These are phyloP conservation scores for Aptenodytes patagonicus DNA, from an alignment of 2,113 vertebrate species.

Conservation along the genomic window DNA sequence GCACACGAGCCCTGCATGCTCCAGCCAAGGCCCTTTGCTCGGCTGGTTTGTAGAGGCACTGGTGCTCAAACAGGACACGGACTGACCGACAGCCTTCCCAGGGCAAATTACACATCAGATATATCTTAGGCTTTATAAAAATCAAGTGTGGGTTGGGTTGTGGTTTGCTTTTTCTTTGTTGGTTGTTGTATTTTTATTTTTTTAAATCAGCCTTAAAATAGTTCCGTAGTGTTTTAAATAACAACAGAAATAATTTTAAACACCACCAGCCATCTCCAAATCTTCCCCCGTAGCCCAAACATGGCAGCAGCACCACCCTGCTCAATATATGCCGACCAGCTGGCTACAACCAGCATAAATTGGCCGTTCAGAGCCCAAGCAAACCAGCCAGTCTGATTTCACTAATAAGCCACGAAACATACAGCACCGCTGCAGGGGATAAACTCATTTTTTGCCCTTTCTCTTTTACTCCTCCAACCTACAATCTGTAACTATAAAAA, in stretches of 20 bases:
- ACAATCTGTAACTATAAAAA: background rate
- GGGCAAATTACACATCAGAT: background rate
- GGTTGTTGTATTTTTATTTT: background rate
- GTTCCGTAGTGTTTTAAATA: background rate
- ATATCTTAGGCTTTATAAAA: background rate
- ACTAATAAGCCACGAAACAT: background rate
- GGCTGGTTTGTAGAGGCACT: background rate
- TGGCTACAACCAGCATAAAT: background rate
- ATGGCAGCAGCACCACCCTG: background rate
- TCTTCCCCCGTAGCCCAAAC: background rate
- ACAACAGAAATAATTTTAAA: background rate
- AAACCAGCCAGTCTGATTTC: background rate
- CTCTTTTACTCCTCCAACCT: background rate
- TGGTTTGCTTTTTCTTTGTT: background rate
- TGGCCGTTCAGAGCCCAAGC: background rate
- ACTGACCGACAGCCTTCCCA: background rate
- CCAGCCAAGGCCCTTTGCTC: background rate
- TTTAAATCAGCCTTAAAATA: background rate
- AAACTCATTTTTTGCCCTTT: background rate
- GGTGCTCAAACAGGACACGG: background rate
- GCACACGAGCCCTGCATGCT: rapidly evolving
- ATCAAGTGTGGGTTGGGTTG: background rate
- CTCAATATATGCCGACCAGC: background rate
- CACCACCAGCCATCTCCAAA: background rate
- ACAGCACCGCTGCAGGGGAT: background rate